These are phyloP conservation scores for Ciconia nigra DNA, from an alignment of 2,797 vertebrate genomes.

Conservation along the genomic window DNA sequence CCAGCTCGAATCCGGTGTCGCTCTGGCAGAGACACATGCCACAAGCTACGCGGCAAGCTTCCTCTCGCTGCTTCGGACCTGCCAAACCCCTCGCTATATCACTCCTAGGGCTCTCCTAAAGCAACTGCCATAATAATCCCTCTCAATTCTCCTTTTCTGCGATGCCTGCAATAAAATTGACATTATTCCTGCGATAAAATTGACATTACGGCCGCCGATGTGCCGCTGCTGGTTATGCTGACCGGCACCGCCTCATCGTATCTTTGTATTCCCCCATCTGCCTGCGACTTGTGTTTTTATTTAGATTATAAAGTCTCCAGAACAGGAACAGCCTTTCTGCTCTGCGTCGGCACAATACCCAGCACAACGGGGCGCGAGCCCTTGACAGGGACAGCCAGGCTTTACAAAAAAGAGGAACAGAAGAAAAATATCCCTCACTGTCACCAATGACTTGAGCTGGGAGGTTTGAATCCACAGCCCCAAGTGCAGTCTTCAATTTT, in stretches of 20 bases:
- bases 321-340: neutral
- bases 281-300: neutral
- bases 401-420: neutral
- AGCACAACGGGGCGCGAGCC: rapidly evolving
- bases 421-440: neutral
- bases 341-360: neutral
- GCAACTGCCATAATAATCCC: neutral
- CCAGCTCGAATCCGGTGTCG: rapidly evolving
- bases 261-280: neutral
- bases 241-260: rapidly evolving
- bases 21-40: neutral
- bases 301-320: neutral
- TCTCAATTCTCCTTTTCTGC: neutral
- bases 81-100: neutral
- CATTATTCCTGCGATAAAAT: too few species aligned
- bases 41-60: neutral
- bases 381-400: neutral
- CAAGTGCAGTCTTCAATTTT: rapidly evolving
- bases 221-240: neutral
- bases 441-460: neutral
- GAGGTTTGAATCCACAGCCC: neutral
- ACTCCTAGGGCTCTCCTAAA: neutral
- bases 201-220: neutral
- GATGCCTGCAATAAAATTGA: too few species aligned
- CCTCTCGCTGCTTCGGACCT: neutral